Evolutionary conservation across 1,140 invertebrate species (phyloP).

Genomic region (Bombus ignitus): DNA sequence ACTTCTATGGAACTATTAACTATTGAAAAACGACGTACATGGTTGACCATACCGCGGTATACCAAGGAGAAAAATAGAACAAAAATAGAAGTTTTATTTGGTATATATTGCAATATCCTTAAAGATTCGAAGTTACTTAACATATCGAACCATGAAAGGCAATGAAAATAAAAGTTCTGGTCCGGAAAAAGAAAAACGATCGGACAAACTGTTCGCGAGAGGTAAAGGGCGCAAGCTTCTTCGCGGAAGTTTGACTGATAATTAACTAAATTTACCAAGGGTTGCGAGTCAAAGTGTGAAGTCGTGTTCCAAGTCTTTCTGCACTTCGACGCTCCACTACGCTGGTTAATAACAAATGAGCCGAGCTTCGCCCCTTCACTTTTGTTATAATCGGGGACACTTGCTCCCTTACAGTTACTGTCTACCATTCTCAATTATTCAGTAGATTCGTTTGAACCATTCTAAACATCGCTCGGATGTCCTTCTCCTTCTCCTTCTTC

Average conservation of each 20-base stretch:
- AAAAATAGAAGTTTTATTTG: background rate
- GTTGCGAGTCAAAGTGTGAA: slow-evolving; percentile 81
- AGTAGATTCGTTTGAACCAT: slow-evolving; percentile 79
- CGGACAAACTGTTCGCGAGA: background rate
- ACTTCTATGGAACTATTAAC: background rate
- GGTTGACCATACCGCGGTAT: too few species aligned
- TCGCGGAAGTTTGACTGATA: slow-evolving; percentile 79
- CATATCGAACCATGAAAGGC: background rate
- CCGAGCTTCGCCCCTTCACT: slow-evolving; percentile 75
- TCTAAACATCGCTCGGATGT: slow-evolving; percentile 76
- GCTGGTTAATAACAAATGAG: slow-evolving; percentile 82
- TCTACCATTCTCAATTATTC: slow-evolving; percentile 80
- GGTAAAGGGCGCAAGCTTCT: slow-evolving; percentile 65
- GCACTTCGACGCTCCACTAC: slow-evolving; percentile 78
- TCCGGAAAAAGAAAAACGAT: background rate
- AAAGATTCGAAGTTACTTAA: background rate
- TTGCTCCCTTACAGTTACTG: slow-evolving; percentile 77
- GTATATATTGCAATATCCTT: background rate
- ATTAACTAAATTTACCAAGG: slow-evolving; percentile 81
- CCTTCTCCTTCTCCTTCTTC: background rate
- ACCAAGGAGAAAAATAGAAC: background rate
- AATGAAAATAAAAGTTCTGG: background rate
- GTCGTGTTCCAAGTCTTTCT: slow-evolving; percentile 82
- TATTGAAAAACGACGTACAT: background rate
- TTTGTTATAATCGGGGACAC: slow-evolving; percentile 81